Evolutionary conservation across 2,797 vertebrate species (phyloP), one percentile per base, ranked within the genome.

Genomic region (Poeciliopsis turneri): DNA sequence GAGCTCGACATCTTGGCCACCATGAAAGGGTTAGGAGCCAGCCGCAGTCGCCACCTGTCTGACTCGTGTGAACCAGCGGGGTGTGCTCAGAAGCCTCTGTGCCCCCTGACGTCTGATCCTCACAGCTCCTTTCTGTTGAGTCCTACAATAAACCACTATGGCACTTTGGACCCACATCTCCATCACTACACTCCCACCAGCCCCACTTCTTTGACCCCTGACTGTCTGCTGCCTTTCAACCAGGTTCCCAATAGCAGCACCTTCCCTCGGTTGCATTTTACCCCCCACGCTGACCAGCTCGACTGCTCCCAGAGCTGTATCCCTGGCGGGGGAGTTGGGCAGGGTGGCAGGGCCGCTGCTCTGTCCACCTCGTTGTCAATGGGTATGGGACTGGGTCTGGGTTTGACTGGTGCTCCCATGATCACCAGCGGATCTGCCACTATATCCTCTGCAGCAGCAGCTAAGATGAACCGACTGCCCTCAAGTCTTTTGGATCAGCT

Each of bases 21-120:
- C 95, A 99, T 99, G 98, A 99, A 99, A 96, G 97, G 98, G 93
- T 96, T 99, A 95, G 97, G 97, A 96, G 96, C 97, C 92, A 97
- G 97, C 93, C 98, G 97, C 94, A 96, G 96, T 89, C 98, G 97
- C 82, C 98, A 98, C 93, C 96, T 99, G 84, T 99, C 98, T 0
- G 98, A 99, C 87, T 97, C 97, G 76, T 97, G 98, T 92, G 98
- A 99, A 90, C 96, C 97, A 46, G 91, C 97, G 7, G 96, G 96
- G 84, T 97, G 97, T 83, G 94, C 96, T 74, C 97, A 97, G 92
- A 98, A 98, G 89, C 95, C 97, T 82, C 94, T 99, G 88, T 99
- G 97, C 83, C 89, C 95, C 75, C 57, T 96, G 82, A 91, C 85
- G 70, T 91, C 96, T 23, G 95, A 96, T 82, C 96, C 97, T 78